Base-by-base conservation (phyloP, 2,113 vertebrate species). In the Carassius carassius region DNA sequence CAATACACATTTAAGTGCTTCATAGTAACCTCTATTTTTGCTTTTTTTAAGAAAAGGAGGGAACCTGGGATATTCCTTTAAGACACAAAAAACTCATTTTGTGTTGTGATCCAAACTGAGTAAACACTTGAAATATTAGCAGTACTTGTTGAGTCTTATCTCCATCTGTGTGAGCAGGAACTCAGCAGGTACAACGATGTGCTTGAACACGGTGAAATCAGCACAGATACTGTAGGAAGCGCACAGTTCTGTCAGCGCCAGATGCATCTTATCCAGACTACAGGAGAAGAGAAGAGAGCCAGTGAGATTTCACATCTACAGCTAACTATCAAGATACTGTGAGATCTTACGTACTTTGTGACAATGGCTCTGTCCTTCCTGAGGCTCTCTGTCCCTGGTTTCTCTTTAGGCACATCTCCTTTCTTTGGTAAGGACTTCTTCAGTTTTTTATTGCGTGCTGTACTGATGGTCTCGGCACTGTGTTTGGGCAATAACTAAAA, bases 261-360 rank as follows among this genome's bases (percentile, higher is more conserved):
- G 77, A 86, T 99, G 97, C 78, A 98, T 90, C 89, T 97, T 99
- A 93, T 99, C 98, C 94, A 98, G 90, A 87, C 98, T 99, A 37
- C 32, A 70, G 11, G 8, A 37, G 32, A 70, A 70, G 32, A 29
- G 29, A 29, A 29, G 32, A 69, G 16, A 70, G 67, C 63, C 54
- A 19, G 29, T 69, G 32, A 37, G 67, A 0, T 0, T 4, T 37
- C 78, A 69, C 0, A 12, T 72, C 19, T 72, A 12, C 25, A 49
- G 13, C 23, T 7, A 23, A 16, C 13, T 51, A 3, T 44, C 10
- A 9, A 17, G 0, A 16, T 4, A 1, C n/a, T 63, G 13, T 4
- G 0, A 17, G 60, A 63, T 19, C 32, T 11, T 47, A 49, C 96
- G 95, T 88, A 99, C 98, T 94, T 99, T 90, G 97, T 97, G 84